These are phyloP conservation scores for Pocillopora damicornis DNA, from an alignment of 64 coral and sea anemone genomes.

Conservation along the genomic window DNA sequence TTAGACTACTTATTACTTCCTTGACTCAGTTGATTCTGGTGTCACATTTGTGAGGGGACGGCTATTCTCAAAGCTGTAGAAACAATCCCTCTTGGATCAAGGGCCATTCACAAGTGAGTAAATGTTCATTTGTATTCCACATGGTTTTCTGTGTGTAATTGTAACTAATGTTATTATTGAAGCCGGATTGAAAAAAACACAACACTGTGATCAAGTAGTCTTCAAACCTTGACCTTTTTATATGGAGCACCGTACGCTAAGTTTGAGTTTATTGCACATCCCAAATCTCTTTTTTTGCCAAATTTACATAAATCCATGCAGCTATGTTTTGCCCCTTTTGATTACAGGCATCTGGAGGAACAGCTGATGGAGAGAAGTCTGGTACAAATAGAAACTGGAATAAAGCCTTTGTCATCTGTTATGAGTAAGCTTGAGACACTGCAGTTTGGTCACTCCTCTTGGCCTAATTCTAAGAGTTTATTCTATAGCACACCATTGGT, in stretches of 20 bases:
- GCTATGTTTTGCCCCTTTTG: too few relatives aligned
- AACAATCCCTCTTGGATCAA: slow-evolving; percentile 71
- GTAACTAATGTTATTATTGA: too few relatives aligned
- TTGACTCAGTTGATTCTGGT: slow-evolving; percentile 34
- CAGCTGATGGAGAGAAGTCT: slow-evolving; percentile 95
- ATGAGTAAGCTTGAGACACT: slow-evolving; percentile 38
- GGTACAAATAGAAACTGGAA: slow-evolving; percentile 93
- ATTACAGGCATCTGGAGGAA: slow-evolving; percentile 64
- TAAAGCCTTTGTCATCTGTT: slow-evolving; percentile 94
- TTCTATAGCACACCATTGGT: too few relatives aligned
- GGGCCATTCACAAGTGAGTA: slow-evolving; percentile 81
- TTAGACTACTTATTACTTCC: neutral
- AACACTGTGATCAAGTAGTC: too few relatives aligned
- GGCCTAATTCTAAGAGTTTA: too few relatives aligned
- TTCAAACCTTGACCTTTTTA: too few relatives aligned
- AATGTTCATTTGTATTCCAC: neutral
- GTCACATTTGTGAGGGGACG: slow-evolving; percentile 85
- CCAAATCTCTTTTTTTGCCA: too few relatives aligned
- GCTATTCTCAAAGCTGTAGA: slow-evolving; percentile 84
- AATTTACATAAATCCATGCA: too few relatives aligned
- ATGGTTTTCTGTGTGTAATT: too few relatives aligned
- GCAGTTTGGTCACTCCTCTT: neutral
- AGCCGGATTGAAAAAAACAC: too few relatives aligned
- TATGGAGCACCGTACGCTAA: too few relatives aligned
- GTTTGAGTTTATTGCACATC: too few relatives aligned